Evolutionary conservation across 2,888 invertebrate genomes (phyloP), one percentile per base, ranked within the genome.

Genomic region (Cheilosia scutellata): DNA sequence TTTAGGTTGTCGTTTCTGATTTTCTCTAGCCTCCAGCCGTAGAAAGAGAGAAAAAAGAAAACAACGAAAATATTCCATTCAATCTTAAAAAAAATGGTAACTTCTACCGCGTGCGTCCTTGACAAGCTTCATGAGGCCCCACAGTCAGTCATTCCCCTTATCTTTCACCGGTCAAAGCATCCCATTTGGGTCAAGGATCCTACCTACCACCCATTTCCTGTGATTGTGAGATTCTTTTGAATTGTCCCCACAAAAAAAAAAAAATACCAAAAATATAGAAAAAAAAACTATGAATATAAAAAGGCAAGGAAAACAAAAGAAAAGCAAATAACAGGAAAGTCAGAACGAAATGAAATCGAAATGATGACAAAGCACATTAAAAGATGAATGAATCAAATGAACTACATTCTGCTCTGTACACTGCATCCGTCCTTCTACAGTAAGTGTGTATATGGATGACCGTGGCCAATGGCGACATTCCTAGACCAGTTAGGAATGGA

Each of bases 281-380:
- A 33, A 40, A 9, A 37, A 58, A 55, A 27, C 16, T 25, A 20
- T 40, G 66, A 62, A 55, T 44, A 33, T 44, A 82, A 80, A 37
- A 20, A 40, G 5, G 16, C 33, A 60, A 33, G 51, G 37, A 51
- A 44, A 63, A 83, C 51, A 58, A 63, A 72, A 70, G 57, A 37
- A 33, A 70, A 58, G 42, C 55, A 74, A 62, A 68, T 27, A 77
- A 70, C 37, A n/a, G 7, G 53, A 60, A 71, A 57, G 42, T 9
- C n/a, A 44, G 68, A 62, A 65, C 60, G 70, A 79, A 71, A 71
- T 66, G 68, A 83, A 86, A 75, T 80, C 80, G 71, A 86, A 86
- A 75, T 76, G 80, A 86, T 86, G 84, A 86, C 80, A 76, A 76
- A 76, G 84, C 70, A 86, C 75, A 86, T 86, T 80, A 80, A 76